These are phyloP conservation scores for Argentina silus DNA, from an alignment of 2,797 vertebrate genomes.

Conservation along the genomic window DNA sequence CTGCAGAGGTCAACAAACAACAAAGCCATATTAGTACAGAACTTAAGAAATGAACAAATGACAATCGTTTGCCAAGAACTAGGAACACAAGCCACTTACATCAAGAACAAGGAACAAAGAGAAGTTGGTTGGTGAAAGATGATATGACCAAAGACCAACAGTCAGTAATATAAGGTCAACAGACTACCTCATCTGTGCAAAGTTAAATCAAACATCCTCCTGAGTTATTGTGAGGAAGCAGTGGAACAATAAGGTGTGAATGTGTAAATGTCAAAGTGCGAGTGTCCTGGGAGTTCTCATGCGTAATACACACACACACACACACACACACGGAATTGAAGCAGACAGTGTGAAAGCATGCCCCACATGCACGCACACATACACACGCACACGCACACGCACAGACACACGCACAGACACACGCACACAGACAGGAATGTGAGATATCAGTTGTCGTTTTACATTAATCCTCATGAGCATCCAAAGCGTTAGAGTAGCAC, in stretches of 20 bases:
- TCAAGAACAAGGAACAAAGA: not conserved
- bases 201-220: conserved; percentile 2
- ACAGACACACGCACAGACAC: not conserved
- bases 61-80: not conserved
- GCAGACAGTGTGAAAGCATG: conserved; percentile 7
- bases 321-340: not conserved
- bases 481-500: conserved; percentile 4
- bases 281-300: not conserved
- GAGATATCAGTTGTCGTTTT: conserved; percentile 12
- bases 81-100: not conserved
- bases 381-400: not conserved
- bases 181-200: conserved; percentile 2
- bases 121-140: not conserved
- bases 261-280: not conserved
- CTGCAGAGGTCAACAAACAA: not conserved
- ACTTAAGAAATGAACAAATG: not conserved
- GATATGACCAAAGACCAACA: not conserved
- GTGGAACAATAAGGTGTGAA: conserved; percentile 2
- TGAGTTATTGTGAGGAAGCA: conserved; percentile 6
- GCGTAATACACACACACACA: not conserved
- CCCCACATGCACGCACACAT: not conserved
- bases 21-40: not conserved
- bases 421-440: not conserved
- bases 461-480: conserved; percentile 13
- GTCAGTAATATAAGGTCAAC: not conserved